phyloP scores from a whole-genome alignment of 2,888 invertebrate species.

The Machimus rusticus region DNA sequence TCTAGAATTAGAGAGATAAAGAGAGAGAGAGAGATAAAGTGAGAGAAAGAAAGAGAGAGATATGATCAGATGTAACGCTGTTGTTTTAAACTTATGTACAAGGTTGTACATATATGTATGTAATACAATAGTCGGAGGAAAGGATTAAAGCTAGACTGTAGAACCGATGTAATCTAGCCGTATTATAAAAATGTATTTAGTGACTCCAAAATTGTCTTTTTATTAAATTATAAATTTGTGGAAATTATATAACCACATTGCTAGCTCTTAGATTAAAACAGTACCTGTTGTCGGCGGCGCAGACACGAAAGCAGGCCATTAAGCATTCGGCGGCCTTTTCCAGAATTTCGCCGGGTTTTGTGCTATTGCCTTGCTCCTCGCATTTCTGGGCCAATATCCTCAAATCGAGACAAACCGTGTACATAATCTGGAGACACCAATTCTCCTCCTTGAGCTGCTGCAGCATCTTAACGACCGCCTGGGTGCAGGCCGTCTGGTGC shows the following conservation, averaged over 20 bases:
- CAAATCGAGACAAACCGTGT: conserved; percentile 86
- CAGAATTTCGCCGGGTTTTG: conserved; percentile 67
- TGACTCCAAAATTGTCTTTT: neutral
- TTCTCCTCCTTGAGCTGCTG: conserved; percentile 93
- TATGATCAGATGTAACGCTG: too few species aligned
- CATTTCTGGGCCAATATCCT: conserved; percentile 83
- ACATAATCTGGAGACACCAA: conserved; percentile 96
- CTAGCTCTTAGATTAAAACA: neutral
- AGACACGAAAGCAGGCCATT: conserved; percentile 92
- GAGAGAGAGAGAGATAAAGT: too few species aligned
- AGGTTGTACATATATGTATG: too few species aligned
- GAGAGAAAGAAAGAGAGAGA: too few species aligned
- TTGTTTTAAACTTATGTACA: too few species aligned
- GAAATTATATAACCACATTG: neutral
- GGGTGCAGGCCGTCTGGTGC: conserved; percentile 79
- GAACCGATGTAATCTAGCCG: neutral
- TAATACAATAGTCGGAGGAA: too few species aligned
- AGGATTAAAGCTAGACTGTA: too few species aligned
- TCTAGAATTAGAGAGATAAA: too few species aligned
- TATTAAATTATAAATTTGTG: neutral
- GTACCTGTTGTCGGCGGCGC: conserved; percentile 88
- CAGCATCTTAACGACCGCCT: conserved; percentile 80
- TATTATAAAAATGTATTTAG: neutral
- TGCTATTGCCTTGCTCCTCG: conserved; percentile 67
- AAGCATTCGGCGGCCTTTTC: conserved; percentile 94